Base-by-base conservation (phyloP, 2,113 vertebrate genomes). In the Fulica atra region DNA sequence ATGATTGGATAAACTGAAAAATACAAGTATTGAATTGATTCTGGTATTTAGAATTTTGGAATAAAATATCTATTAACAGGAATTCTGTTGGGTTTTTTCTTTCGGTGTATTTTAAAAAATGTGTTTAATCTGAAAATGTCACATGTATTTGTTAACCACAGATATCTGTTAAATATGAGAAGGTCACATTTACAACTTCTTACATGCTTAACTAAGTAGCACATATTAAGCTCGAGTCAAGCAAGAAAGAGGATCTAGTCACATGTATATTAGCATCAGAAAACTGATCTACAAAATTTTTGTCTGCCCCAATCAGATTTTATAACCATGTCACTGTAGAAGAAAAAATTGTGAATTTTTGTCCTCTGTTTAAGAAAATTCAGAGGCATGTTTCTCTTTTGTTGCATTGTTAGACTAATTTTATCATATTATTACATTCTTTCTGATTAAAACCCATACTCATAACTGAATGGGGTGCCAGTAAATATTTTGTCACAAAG, bases 11-110 rank as follows among this genome's bases (percentile, higher is more conserved):
- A 87, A 91, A 90, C 16, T 2, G 66, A 91, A 82, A 92, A 95
- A 72, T 92, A 2, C 66, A 95, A 88, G 71, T 86, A 78, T 82
- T 88, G 68, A 59, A 38, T 93, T 93, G 91, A 79, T 91, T 95
- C 81, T 93, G 84, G 56, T 96, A 70, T 73, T 95, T 88, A 92
- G 82, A 84, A 81, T 93, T 96, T 93, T 94, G 63, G 72, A 97
- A 97, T 97, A 96, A 98, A 97, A 95, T 81, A 95, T 59, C 73
- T 97, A 68, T 88, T 80, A 95, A 83, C 50, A 79, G 31, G 60
- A 54, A 33, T 70, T 68, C 10, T 83, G 29, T 13, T 21, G 36
- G 29, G 4, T 10, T 18, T 40, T 28, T 54, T 36, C 31, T 54
- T 15, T 31, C 26, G 2, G 8, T 4, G 0, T 56, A 17, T 61